phyloP scores from a whole-genome alignment of 1,140 invertebrate species.

The Eumeta japonica region DNA sequence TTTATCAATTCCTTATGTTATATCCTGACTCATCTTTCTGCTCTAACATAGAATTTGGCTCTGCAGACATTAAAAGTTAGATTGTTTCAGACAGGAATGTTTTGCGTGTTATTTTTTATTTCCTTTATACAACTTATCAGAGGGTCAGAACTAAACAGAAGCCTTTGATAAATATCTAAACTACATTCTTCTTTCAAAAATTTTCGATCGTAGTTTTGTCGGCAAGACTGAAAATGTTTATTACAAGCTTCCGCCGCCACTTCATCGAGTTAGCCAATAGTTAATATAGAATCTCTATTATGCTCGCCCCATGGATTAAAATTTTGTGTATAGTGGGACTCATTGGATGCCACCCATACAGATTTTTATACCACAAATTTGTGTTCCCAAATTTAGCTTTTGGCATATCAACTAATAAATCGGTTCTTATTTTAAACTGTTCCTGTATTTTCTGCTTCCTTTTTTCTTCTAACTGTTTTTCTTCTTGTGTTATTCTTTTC shows the following conservation, averaged over 20 bases:
- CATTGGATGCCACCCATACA: conserved; percentile 37
- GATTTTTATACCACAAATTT: conserved; percentile 22
- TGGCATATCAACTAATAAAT: too few species aligned
- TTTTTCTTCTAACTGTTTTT: too few species aligned
- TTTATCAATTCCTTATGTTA: too few species aligned
- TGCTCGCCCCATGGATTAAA: conserved; percentile 17
- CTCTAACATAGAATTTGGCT: too few species aligned
- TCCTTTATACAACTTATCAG: conserved; percentile 13
- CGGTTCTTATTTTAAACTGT: too few species aligned
- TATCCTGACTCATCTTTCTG: too few species aligned
- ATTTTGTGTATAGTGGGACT: conserved; percentile 35
- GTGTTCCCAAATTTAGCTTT: too few species aligned
- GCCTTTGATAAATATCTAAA: conserved; percentile 20
- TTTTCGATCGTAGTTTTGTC: conserved; percentile 21
- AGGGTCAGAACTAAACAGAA: conserved; percentile 26
- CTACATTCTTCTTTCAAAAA: conserved; percentile 20
- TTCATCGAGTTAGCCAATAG: conserved; percentile 8
- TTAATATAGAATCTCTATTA: conserved; percentile 10
- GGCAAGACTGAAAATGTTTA: conserved; percentile 15
- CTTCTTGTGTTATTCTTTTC: too few species aligned
- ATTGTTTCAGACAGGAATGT: not conserved
- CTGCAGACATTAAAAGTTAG: not conserved
- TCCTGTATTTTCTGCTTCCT: too few species aligned
- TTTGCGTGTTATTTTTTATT: conserved; percentile 3
- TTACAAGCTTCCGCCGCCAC: conserved; percentile 15